phyloP scores from a whole-genome alignment of 2,113 vertebrate genomes.

The Thymallus thymallus region DNA sequence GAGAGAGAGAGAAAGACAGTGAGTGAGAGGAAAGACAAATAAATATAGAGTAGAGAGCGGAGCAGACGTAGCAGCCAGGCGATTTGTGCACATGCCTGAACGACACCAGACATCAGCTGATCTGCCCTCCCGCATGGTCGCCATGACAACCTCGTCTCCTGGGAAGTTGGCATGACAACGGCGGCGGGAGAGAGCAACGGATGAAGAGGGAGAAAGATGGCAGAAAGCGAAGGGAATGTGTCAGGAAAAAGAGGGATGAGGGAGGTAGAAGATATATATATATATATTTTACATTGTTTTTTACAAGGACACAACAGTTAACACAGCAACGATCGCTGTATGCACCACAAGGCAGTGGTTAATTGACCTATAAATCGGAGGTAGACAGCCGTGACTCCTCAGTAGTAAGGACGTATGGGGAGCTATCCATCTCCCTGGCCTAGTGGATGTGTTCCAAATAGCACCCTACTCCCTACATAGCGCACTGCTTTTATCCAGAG shows the following conservation, averaged over 20 bases:
- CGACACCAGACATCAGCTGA: conserved; percentile 85
- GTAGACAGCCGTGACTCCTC: conserved; percentile 11
- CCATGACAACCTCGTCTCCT: conserved; percentile 88
- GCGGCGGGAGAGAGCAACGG: conserved; percentile 48
- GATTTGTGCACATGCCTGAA: conserved; percentile 65
- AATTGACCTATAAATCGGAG: conserved; percentile 31
- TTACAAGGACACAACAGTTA: background rate
- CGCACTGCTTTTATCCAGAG: too few species aligned
- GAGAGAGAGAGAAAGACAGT: background rate
- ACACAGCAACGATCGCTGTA: conserved; percentile 3
- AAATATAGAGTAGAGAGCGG: background rate
- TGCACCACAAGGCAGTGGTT: conserved; percentile 15
- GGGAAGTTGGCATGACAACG: conserved; percentile 78
- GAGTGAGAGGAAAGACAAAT: background rate
- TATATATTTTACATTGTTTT: conserved; percentile 10
- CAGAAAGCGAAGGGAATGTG: conserved; percentile 30
- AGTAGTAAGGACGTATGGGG: background rate
- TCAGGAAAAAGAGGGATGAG: conserved; percentile 7
- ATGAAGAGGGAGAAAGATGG: conserved; percentile 1
- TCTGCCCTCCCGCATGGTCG: conserved; percentile 75
- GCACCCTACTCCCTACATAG: background rate
- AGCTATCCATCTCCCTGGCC: conserved; percentile 28
- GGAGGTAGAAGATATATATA: background rate
- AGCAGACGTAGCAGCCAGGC: conserved; percentile 38
- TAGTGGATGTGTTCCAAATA: background rate